Conservation (phyloP, 2,797 vertebrate genomes). For the Sparidentex hasta region DNA sequence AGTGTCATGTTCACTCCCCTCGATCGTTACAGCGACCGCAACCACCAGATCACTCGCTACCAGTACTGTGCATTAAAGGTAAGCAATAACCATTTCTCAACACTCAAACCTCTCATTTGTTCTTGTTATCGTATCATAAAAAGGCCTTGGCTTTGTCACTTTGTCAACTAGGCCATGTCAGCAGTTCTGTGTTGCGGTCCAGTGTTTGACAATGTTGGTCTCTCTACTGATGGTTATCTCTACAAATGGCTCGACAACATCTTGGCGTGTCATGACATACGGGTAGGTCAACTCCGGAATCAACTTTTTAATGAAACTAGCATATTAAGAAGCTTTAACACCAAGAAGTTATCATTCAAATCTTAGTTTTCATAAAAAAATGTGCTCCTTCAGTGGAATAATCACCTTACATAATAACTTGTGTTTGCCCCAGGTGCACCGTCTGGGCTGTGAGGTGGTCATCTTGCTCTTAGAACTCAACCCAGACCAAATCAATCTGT, state of each 20-base stretch:
- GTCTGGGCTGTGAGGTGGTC: constrained; percentile 97
- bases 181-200: constrained; percentile 98
- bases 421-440: constrained; percentile 90
- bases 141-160: neutral
- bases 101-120: neutral
- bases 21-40: constrained; percentile 98
- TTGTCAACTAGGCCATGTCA: constrained; percentile 92
- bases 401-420: neutral
- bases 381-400: neutral
- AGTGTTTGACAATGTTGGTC: constrained; percentile 98
- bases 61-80: constrained; percentile 99
- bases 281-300: constrained; percentile 84
- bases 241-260: constrained; percentile 99
- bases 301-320: neutral
- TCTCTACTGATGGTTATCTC: constrained; percentile 98
- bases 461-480: constrained; percentile 96
- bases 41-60: constrained; percentile 98
- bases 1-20: constrained; percentile 99
- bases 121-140: neutral
- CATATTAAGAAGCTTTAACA: neutral
- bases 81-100: constrained; percentile 1
- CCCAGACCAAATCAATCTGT: constrained; percentile 97
- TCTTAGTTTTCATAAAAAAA: neutral
- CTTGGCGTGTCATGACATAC: constrained; percentile 96
- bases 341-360: neutral